Evolutionary conservation across 2,797 vertebrate genomes (phyloP), one percentile per base, ranked within the genome.

Genomic region (Sebastiscus tertius): DNA sequence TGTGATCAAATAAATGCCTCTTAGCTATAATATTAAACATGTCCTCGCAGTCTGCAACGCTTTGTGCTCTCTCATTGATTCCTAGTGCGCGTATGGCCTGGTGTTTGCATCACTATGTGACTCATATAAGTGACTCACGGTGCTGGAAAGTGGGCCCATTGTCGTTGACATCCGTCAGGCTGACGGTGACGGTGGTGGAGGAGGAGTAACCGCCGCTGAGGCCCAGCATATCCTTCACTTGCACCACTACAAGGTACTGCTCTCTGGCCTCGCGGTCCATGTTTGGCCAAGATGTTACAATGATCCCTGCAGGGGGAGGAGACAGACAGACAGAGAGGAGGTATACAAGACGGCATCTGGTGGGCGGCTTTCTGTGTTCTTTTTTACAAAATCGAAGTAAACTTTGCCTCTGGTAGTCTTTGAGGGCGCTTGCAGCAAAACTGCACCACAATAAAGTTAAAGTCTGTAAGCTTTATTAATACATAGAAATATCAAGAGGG

Each of bases 201-300:
- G 96, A 91, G 42, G 97, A 98, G 87, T 95, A 88, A 10, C 96
- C 96, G 16, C 97, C 97, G 0, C 92, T 92, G 66, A 96, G 94
- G 8, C 98, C 98, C 72, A 98, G 94, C 97, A 97, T 97, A 58
- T 99, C 97, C 90, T 97, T 98, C 70, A 97, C 98, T 95, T 99
- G 97, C 79, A 99, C 95, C 87, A 98, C 95, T 75, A 99, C 97
- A 88, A 95, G 94, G 87, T 98, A 97, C 49, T 94, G 90, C 55
- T 98, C 98, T 79, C 96, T 95, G 60, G 97, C 95, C 89, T 99
- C 98, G 85, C 98, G 96, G 78, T 99, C 98, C 95, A 97, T 97
- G 92, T 97, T 83, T 3, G 89, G 76, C 94, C 93, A 94, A 6
- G 96, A 95, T 1, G 95, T 96, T 14, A 96, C 87, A 8, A 96